Base-by-base conservation (phyloP, 2,113 vertebrate species). In the Esox niger region DNA sequence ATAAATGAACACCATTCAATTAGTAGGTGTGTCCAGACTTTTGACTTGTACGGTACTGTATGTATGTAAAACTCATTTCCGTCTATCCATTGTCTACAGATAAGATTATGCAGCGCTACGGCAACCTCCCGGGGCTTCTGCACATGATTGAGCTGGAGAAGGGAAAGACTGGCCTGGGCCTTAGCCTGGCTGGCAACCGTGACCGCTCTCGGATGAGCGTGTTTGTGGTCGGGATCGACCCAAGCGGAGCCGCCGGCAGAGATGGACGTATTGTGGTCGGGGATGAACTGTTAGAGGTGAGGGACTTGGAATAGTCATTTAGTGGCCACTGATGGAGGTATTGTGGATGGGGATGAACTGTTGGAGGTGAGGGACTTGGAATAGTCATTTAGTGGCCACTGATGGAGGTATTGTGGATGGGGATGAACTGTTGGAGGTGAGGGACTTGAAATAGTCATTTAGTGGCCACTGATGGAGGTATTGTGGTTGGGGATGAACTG, bases 161-260 rank as follows among this genome's bases (percentile, higher is more conserved):
- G 89, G 95, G 95, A 70, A 93, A 79, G 60, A 91, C 93, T 3
- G 97, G 97, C 67, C 90, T 99, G 89, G 97, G 97, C 64, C 94
- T 99, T 71, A 99, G 97, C 87, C 93, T 99, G 85, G 97, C 97
- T 30, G 97, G 97, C 27, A 99, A 99, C 89, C 93, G 93, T 86
- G 96, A 99, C 85, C 93, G 96, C 75, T 93, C 94, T 23, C 92
- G 94, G 75, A 98, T 98, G 96, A 99, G 97, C 67, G 96, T 97
- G 67, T 99, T 99, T 69, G 87, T 98, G 77, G 96, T 99, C 86
- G 96, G 96, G 60, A 98, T 98, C 73, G 96, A 98, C 74, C 94
- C 96, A 83, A 92, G 81, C 31, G 97, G 97, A 73, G 96, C 97
- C 27, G 96, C 95, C 6, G 94, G 95, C n/a, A 92, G 83, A 86